Conservation (phyloP, 2,113 vertebrate genomes). For the Paramisgurnus dabryanus region DNA sequence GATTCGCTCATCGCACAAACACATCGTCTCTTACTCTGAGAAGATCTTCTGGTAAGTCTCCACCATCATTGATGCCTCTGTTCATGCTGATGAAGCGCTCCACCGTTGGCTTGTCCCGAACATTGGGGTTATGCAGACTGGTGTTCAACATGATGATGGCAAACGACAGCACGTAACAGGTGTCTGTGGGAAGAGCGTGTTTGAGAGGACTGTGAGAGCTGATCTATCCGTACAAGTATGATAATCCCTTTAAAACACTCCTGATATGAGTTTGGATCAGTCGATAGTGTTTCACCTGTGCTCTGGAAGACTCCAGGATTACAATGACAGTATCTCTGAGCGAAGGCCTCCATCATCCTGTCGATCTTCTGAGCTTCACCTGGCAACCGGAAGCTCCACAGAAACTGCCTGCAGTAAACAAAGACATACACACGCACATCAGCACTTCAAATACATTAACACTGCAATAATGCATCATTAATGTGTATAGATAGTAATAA, state of each 20-base stretch:
- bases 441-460: background rate
- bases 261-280: too few relatives aligned
- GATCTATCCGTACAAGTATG: background rate
- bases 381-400: constrained; percentile 92
- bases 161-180: constrained; percentile 89
- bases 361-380: constrained; percentile 94
- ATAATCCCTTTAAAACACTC: background rate
- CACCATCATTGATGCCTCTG: constrained; percentile 89
- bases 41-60: constrained; percentile 88
- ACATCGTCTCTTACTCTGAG: constrained; percentile 75
- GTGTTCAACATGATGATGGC: constrained; percentile 93
- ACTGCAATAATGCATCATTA: too few relatives aligned
- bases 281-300: constrained; percentile 72
- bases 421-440: background rate
- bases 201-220: background rate
- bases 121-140: constrained; percentile 91
- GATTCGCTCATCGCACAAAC: background rate
- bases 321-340: constrained; percentile 88
- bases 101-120: constrained; percentile 85
- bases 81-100: constrained; percentile 92
- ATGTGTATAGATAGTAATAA: too few relatives aligned
- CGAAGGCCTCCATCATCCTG: constrained; percentile 94
- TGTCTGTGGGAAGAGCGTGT: constrained; percentile 72
- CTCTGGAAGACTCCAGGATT: constrained; percentile 90
- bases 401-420: constrained; percentile 78